These are phyloP conservation scores for Drosophila bocki DNA, from an alignment of 1,140 invertebrate species.

Conservation along the genomic window DNA sequence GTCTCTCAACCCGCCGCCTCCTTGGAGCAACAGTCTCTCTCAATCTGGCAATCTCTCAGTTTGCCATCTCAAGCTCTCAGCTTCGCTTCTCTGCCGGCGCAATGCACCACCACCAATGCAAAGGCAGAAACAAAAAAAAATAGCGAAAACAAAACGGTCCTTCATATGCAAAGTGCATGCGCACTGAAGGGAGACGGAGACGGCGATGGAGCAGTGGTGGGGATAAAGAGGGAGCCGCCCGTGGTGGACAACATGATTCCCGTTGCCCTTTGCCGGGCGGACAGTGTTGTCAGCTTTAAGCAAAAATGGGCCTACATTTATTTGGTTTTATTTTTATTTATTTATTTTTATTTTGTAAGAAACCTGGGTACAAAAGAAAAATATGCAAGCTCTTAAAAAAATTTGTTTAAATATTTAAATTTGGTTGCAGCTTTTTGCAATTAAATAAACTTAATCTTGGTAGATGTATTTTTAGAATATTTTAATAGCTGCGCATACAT, in stretches of 20 bases:
- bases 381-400: too few species aligned
- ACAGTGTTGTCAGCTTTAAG: constrained; percentile 9
- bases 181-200: constrained; percentile 76
- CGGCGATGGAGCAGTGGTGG: constrained; percentile 56
- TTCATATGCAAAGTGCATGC: constrained; percentile 67
- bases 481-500: background rate
- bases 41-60: constrained; percentile 38
- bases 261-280: constrained; percentile 64
- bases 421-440: background rate
- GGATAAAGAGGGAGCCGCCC: background rate
- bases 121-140: background rate
- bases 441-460: background rate
- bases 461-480: background rate
- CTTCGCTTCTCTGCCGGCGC: constrained; percentile 27
- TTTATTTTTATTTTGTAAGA: background rate
- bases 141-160: constrained; percentile 8
- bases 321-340: background rate
- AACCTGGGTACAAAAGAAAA: too few species aligned
- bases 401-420: background rate
- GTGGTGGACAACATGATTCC: constrained; percentile 57
- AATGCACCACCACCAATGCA: constrained; percentile 32
- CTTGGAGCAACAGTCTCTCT: constrained; percentile 68
- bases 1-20: constrained; percentile 9
- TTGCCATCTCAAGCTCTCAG: constrained; percentile 22
- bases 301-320: background rate